phyloP scores from a whole-genome alignment of 2,888 invertebrate species.

The Temnothorax ravouxi region DNA sequence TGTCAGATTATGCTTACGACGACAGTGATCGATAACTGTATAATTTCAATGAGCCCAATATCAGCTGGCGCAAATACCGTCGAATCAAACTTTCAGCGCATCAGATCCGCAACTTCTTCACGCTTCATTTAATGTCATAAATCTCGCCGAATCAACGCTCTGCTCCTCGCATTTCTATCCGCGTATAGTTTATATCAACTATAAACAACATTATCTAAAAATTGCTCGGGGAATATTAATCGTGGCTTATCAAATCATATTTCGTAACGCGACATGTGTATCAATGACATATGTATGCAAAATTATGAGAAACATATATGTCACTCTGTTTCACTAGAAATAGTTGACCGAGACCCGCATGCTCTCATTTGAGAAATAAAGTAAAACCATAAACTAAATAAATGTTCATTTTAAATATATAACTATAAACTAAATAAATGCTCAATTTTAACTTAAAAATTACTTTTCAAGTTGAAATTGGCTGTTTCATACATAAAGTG shows the following conservation, averaged over 20 bases:
- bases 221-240: constrained; percentile 42
- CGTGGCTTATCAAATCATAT: constrained; percentile 3
- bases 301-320: neutral
- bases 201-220: constrained; percentile 28
- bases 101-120: constrained; percentile 54
- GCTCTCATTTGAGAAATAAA: neutral
- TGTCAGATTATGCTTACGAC: constrained; percentile 55
- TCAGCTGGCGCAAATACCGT: constrained; percentile 52
- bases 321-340: neutral
- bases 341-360: neutral
- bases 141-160: constrained; percentile 37
- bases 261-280: neutral
- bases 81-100: constrained; percentile 55
- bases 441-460: neutral
- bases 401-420: neutral
- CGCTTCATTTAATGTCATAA: constrained; percentile 56
- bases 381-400: neutral
- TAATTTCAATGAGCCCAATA: constrained; percentile 58
- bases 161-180: neutral
- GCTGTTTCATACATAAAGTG: neutral
- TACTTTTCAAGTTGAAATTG: neutral
- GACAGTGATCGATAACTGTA: constrained; percentile 59
- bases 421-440: constrained; percentile 1
- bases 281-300: neutral
- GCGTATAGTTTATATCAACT: constrained; percentile 21